Percentiles rank a stretch among this genome's conserved stretches.
phyloP scores from a whole-genome alignment of 2,888 invertebrate genomes.

The Copidosoma aretas region DNA sequence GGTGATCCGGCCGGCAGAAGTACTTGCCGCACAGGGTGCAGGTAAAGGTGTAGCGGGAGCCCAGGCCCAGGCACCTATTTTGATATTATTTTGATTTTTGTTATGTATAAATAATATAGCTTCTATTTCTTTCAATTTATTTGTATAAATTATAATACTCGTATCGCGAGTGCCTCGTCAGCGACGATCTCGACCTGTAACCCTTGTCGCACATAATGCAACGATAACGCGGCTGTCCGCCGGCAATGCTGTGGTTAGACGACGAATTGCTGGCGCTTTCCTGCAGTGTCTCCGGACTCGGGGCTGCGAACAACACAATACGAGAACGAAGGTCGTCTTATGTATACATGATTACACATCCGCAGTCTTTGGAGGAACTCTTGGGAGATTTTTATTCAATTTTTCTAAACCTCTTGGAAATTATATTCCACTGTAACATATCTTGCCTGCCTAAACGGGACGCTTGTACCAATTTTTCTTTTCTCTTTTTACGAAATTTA shows the following conservation, averaged over 20 bases:
- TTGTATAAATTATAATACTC: too few relatives aligned
- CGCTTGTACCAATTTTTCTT: too few relatives aligned
- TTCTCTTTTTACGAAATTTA: too few relatives aligned
- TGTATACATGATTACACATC: constrained; percentile 14
- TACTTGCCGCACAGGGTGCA: constrained; percentile 61
- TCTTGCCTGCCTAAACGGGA: too few relatives aligned
- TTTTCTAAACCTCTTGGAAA: too few relatives aligned
- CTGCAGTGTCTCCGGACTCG: constrained; percentile 6
- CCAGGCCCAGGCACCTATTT: constrained; percentile 61
- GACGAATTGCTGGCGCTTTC: neutral
- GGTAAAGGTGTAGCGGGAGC: constrained; percentile 61
- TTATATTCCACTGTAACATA: too few relatives aligned
- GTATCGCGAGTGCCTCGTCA: constrained; percentile 61
- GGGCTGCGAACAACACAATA: constrained; percentile 59
- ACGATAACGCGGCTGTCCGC: constrained; percentile 56
- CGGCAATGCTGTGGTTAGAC: constrained; percentile 16
- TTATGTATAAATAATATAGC: too few relatives aligned
- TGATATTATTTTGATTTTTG: too few relatives aligned
- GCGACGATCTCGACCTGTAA: constrained; percentile 59
- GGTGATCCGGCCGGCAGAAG: constrained; percentile 62
- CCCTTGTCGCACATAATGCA: constrained; percentile 62
- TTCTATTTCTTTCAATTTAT: too few relatives aligned
- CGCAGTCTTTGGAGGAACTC: neutral
- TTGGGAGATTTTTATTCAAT: too few relatives aligned
- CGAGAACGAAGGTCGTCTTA: constrained; percentile 51